Evolutionary conservation across 2,888 invertebrate species (phyloP).

Genomic region (Dendrolimus pini): DNA sequence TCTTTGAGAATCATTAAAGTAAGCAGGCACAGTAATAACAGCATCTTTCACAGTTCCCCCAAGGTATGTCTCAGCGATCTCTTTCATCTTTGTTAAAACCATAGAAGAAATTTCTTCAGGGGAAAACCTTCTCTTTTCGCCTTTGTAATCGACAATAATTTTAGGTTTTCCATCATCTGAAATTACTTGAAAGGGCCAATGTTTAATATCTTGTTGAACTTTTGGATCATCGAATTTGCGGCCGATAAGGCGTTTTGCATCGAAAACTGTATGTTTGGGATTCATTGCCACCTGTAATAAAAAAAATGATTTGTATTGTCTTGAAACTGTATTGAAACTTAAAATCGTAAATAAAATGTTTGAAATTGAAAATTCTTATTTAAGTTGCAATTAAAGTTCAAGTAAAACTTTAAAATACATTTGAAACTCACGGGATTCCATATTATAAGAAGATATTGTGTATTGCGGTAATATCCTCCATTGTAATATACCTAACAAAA

Average conservation of each 20-base stretch:
- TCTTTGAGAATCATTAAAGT: constrained; percentile 88
- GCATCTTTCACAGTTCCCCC: constrained; percentile 85
- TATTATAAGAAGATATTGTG: too few relatives aligned
- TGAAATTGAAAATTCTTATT: too few relatives aligned
- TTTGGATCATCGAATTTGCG: constrained; percentile 85
- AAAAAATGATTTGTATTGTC: neutral
- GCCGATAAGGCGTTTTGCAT: constrained; percentile 90
- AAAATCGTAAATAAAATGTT: too few relatives aligned
- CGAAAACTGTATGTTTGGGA: constrained; percentile 87
- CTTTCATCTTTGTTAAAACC: constrained; percentile 91
- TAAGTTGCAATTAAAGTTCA: too few relatives aligned
- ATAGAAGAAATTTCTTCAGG: constrained; percentile 92
- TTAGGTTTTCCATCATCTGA: constrained; percentile 83
- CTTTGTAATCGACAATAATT: constrained; percentile 84
- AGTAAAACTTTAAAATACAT: too few relatives aligned
- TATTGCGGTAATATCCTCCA: too few relatives aligned
- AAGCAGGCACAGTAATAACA: constrained; percentile 90
- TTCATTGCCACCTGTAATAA: constrained; percentile 83
- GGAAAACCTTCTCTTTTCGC: constrained; percentile 84
- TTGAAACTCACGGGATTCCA: too few relatives aligned
- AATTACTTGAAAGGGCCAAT: constrained; percentile 88
- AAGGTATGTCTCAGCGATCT: constrained; percentile 85
- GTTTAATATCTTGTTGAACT: constrained; percentile 88
- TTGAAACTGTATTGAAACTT: neutral
- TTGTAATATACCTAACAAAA: too few relatives aligned